Evolutionary conservation across 1,140 invertebrate genomes (phyloP), one percentile per base, ranked within the genome.

Genomic region (Micrasema minimum): DNA sequence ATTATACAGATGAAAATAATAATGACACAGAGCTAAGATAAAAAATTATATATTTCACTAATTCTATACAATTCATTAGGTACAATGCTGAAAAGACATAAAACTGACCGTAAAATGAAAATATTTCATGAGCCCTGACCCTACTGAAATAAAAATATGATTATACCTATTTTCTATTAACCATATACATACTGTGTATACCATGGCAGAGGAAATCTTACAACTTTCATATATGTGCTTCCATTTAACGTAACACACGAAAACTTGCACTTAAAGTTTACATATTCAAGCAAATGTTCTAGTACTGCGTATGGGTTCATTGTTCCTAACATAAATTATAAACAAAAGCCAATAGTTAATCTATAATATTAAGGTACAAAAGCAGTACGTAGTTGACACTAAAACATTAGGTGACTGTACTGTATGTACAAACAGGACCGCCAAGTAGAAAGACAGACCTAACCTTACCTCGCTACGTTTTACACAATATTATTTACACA

Each of bases 1-100:
- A 51, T 53, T 37, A 57, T 45, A 53, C 53, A 41, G 66, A 43
- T 41, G 50, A 57, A 68, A 70, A 70, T 61, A 70, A 70, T 62
- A 70, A 59, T 70, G 57, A 71, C 59, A 71, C 57, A 16, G 43
- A 59, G 55, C 41, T 75, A 69, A 71, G 69, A 75, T 75, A 75
- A 69, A 75, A 75, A 75, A 75, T 75, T 75, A 75, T 75, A 75
- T 75, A 75, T 75, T 75, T 75, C 59, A 75, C 73, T 75, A 75
- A 75, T 71, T 75, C 73, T 75, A 75, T 75, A 75, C 69, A 75
- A 75, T 65, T 22, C 64, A 69, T 71, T 71, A 72, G 73, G 72
- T 74, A 74, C 72, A 74, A 74, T 74, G 72, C 68, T 74, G 72
- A 68, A 74, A 64, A 71, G 22, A 72, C 57, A 67, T 68, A 57